Percentiles rank a stretch among this genome's conserved stretches.
phyloP scores from a whole-genome alignment of 2,888 invertebrate species.

The Deilephila elpenor region DNA sequence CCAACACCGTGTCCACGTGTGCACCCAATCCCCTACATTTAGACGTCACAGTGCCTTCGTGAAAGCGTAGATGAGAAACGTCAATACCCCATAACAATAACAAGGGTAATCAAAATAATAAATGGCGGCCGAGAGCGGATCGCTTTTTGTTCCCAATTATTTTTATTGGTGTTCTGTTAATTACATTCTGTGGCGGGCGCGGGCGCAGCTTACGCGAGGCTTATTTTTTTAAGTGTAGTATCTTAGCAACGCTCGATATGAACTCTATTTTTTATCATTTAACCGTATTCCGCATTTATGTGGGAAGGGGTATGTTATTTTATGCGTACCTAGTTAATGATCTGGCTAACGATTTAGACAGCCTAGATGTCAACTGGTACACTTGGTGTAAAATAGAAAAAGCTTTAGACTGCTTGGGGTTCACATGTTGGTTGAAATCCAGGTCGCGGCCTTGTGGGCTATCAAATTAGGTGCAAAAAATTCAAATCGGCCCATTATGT shows the following conservation, averaged over 20 bases:
- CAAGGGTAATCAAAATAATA: constrained; percentile 79
- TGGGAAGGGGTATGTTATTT: too few relatives aligned
- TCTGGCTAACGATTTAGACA: too few relatives aligned
- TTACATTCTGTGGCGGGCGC: constrained; percentile 74
- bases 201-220: constrained; percentile 50
- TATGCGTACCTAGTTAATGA: too few relatives aligned
- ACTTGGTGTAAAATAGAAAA: too few relatives aligned
- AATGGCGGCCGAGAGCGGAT: constrained; percentile 71
- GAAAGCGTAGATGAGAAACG: constrained; percentile 37
- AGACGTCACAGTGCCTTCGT: constrained; percentile 31
- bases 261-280: not conserved
- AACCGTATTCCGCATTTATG: not conserved
- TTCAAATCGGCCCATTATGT: too few relatives aligned
- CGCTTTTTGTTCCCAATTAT: constrained; percentile 78
- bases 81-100: constrained; percentile 68
- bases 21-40: constrained; percentile 7
- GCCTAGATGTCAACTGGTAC: too few relatives aligned
- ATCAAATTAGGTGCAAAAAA: too few relatives aligned
- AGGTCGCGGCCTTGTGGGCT: too few relatives aligned
- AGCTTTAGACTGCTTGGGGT: too few relatives aligned
- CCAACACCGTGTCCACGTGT: constrained; percentile 43
- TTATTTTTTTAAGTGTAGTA: constrained; percentile 39
- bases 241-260: constrained; percentile 23
- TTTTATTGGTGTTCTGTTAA: constrained; percentile 80
- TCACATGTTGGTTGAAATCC: too few relatives aligned